phyloP scores from a whole-genome alignment of 2,888 invertebrate species.

The Drosophila mettleri region DNA sequence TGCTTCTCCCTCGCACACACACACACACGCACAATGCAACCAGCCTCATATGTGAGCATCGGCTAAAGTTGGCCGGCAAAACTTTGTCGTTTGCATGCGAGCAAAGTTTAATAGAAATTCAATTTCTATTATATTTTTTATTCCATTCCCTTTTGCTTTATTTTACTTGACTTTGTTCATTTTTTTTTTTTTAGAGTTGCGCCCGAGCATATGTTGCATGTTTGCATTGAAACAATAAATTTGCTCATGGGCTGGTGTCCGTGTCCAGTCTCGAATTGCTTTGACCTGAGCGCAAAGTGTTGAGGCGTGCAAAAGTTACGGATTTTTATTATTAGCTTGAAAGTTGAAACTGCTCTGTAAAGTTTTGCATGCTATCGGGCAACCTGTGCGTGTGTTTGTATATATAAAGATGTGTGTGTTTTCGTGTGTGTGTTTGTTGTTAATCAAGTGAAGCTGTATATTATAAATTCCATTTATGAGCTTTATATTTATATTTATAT shows the following conservation, averaged over 20 bases:
- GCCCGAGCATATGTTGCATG: conserved; percentile 59
- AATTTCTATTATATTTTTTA: conserved; percentile 68
- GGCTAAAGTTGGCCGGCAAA: conserved; percentile 57
- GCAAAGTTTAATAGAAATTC: conserved; percentile 79
- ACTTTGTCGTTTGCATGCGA: conserved; percentile 79
- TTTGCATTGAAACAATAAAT: conserved; percentile 76
- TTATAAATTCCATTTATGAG: conserved; percentile 10
- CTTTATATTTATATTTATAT: neutral
- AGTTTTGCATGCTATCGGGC: conserved; percentile 24
- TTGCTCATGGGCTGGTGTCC: conserved; percentile 45
- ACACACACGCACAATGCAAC: neutral
- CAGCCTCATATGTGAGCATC: conserved; percentile 43
- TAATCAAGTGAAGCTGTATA: conserved; percentile 10
- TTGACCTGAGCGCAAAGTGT: conserved; percentile 67
- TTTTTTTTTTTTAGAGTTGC: conserved; percentile 15
- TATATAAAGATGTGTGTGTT: neutral
- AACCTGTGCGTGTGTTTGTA: neutral
- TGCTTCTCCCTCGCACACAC: neutral
- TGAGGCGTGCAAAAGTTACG: conserved; percentile 46
- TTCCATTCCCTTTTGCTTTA: conserved; percentile 12
- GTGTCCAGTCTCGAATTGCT: conserved; percentile 54
- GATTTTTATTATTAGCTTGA: conserved; percentile 47
- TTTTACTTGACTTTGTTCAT: conserved; percentile 5
- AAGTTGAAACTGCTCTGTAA: conserved; percentile 39
- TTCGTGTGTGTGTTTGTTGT: neutral